These are phyloP conservation scores for Drosophila monieri DNA, from an alignment of 2,888 invertebrate genomes.

Conservation along the genomic window DNA sequence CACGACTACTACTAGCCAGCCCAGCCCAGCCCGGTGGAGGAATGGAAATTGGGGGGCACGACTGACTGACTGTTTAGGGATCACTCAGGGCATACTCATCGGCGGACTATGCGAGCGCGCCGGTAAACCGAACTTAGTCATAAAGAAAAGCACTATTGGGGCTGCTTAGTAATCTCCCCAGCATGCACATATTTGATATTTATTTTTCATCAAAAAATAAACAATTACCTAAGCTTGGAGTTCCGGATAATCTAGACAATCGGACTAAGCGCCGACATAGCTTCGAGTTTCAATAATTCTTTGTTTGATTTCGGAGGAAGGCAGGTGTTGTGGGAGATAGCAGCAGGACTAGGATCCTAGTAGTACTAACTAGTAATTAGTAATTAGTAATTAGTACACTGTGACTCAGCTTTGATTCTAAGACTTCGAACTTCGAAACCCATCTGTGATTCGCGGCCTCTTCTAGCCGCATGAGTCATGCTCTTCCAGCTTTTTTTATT, in stretches of 20 bases:
- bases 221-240: conserved; percentile 35
- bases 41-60: conserved; percentile 50
- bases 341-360: no score
- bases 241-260: conserved; percentile 26
- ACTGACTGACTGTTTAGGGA: conserved; percentile 45
- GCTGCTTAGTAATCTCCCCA: conserved; percentile 63
- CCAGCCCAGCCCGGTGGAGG: conserved; percentile 32
- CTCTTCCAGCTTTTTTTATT: conserved; percentile 57
- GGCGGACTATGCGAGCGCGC: conserved; percentile 45
- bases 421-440: conserved; percentile 5
- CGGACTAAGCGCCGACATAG: conserved; percentile 8
- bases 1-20: conserved; percentile 58
- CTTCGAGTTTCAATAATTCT: conserved; percentile 13
- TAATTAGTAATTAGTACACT: no score
- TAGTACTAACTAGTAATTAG: no score
- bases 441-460: conserved; percentile 13
- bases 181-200: conserved; percentile 14
- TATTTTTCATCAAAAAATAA: conserved; percentile 38
- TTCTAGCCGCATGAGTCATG: conserved; percentile 58
- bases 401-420: no score
- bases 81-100: conserved; percentile 59
- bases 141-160: conserved; percentile 65
- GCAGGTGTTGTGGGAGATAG: no score
- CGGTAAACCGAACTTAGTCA: conserved; percentile 62
- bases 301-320: no score